Conservation (phyloP, 2,888 invertebrate genomes). For the Rhamnusium bicolor region DNA sequence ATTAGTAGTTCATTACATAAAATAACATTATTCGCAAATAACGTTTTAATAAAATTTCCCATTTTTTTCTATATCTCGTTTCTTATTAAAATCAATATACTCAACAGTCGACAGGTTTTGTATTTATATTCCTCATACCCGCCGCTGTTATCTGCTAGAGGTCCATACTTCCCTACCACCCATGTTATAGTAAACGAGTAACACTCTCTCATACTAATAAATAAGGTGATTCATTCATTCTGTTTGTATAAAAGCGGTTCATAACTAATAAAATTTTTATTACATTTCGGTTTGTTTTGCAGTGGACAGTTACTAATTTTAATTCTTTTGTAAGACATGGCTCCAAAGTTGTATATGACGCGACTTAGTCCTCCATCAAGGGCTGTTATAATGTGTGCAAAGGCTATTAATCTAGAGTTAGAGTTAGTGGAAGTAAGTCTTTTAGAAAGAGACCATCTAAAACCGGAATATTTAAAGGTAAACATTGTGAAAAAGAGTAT, state of each 20-base stretch:
- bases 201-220: too few relatives aligned
- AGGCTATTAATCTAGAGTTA: constrained; percentile 69
- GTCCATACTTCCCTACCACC: neutral
- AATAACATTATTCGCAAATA: too few relatives aligned
- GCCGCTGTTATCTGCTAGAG: too few relatives aligned
- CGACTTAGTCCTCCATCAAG: constrained; percentile 72
- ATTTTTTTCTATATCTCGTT: too few relatives aligned
- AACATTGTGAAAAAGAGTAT: neutral
- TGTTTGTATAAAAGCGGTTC: neutral
- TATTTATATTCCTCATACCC: too few relatives aligned
- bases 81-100: too few relatives aligned
- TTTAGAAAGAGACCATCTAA: constrained; percentile 65
- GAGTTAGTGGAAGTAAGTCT: constrained; percentile 69
- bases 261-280: neutral
- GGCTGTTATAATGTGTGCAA: constrained; percentile 70
- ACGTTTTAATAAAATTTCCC: too few relatives aligned
- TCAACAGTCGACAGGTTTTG: too few relatives aligned
- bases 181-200: neutral
- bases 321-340: constrained; percentile 53
- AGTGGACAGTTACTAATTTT: neutral
- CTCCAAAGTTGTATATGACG: constrained; percentile 68
- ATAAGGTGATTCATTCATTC: too few relatives aligned
- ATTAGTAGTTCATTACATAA: too few relatives aligned
- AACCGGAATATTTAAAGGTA: constrained; percentile 68
- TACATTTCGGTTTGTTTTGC: neutral